A percentile compares a stretch with the other conserved stretches of the same genome.
phyloP scores from a whole-genome alignment of 2,797 vertebrate genomes.

The Salarias fasciatus region DNA sequence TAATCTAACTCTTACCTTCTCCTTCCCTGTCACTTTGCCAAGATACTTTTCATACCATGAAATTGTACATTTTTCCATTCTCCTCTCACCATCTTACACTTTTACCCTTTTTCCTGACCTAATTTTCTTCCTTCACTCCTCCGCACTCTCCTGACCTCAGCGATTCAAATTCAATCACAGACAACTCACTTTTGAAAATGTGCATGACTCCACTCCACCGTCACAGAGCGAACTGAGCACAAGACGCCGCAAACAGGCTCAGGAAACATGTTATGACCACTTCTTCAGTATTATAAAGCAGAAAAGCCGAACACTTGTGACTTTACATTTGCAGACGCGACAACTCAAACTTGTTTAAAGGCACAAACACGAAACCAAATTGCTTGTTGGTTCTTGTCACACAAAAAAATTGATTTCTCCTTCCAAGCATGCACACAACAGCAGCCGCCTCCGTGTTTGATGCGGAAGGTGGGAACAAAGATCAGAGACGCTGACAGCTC shows the following conservation, averaged over 20 bases:
- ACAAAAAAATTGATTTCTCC: slow-evolving; percentile 1
- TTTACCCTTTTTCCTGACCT: slow-evolving; percentile 1
- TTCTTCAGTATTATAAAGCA: slow-evolving; percentile 14
- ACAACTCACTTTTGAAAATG: neutral
- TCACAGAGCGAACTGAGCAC: neutral
- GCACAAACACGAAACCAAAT: neutral
- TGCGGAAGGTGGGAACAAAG: slow-evolving; percentile 13
- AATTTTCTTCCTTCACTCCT: slow-evolving; percentile 4
- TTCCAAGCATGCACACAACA: neutral
- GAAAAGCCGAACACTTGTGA: neutral
- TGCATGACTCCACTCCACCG: neutral
- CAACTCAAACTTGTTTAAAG: neutral
- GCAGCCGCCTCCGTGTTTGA: slow-evolving; percentile 10
- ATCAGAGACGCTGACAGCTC: slow-evolving; percentile 19
- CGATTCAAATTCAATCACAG: slow-evolving; percentile 13
- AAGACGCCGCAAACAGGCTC: neutral
- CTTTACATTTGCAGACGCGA: neutral
- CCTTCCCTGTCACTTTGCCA: neutral
- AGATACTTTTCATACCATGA: neutral
- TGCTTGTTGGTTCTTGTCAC: slow-evolving; percentile 2
- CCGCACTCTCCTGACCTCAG: slow-evolving; percentile 4
- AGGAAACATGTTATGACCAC: neutral
- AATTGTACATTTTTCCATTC: neutral
- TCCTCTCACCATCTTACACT: neutral
- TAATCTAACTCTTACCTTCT: slow-evolving; percentile 1